Conservation (phyloP, 1,140 invertebrate species). For the Centruroides vittatus region DNA sequence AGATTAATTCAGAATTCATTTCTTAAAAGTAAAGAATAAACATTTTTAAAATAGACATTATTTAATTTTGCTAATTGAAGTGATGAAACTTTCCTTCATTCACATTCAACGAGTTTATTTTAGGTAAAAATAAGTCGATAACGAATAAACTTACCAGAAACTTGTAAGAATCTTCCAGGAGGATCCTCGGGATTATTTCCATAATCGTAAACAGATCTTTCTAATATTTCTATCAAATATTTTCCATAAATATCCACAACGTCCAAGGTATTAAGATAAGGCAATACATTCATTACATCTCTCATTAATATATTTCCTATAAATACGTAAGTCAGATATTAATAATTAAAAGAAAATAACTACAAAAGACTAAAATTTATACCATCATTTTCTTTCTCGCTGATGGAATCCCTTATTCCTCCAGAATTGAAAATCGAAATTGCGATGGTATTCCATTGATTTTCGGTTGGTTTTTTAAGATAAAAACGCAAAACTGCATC, state of each 20-base stretch:
- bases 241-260: slow-evolving; percentile 45
- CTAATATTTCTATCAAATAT: slow-evolving; percentile 42
- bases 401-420: slow-evolving; percentile 48
- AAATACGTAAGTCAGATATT: slow-evolving; percentile 1
- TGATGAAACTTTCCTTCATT: no score
- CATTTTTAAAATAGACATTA: no score
- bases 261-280: slow-evolving; percentile 54
- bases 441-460: slow-evolving; percentile 53
- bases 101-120: no score
- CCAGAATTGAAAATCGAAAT: slow-evolving; percentile 61
- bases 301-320: slow-evolving; percentile 45
- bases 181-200: slow-evolving; percentile 35
- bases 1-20: no score
- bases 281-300: slow-evolving; percentile 45
- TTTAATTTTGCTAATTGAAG: no score
- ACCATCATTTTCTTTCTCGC: slow-evolving; percentile 34
- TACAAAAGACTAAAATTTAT: slow-evolving; percentile 1
- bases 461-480: slow-evolving; percentile 16
- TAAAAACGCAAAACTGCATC: slow-evolving; percentile 48
- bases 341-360: no score
- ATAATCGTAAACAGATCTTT: slow-evolving; percentile 39
- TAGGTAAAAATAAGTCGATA: no score
- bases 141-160: slow-evolving; percentile 29
- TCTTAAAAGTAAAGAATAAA: no score
- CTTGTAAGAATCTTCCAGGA: slow-evolving; percentile 44